These are phyloP conservation scores for Scaptomyza polygonia DNA, from an alignment of 2,888 invertebrate species.

Conservation along the genomic window DNA sequence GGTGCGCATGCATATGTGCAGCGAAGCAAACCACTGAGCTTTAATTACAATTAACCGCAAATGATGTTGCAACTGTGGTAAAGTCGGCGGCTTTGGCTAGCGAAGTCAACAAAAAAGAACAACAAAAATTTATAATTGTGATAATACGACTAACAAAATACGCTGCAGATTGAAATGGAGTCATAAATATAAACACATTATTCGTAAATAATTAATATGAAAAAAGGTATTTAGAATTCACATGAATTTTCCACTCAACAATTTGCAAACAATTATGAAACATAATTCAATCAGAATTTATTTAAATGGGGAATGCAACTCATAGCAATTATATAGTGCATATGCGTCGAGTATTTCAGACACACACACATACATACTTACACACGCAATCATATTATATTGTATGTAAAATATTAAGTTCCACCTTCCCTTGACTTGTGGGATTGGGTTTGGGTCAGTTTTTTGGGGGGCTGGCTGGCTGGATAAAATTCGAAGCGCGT, in stretches of 20 bases:
- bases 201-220: too few species aligned
- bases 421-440: not conserved
- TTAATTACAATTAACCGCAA: constrained; percentile 75
- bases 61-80: constrained; percentile 66
- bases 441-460: constrained; percentile 21
- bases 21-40: constrained; percentile 64
- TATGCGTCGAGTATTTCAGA: constrained; percentile 9
- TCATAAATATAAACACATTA: too few species aligned
- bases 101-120: constrained; percentile 9
- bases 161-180: not conserved
- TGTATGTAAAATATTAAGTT: constrained; percentile 13
- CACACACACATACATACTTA: not conserved
- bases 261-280: too few species aligned
- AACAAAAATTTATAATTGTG: constrained; percentile 9
- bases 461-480: constrained; percentile 18
- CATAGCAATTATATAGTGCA: not conserved
- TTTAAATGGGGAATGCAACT: too few species aligned
- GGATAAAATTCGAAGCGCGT: constrained; percentile 31
- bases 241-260: too few species aligned
- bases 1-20: constrained; percentile 53
- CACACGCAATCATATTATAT: constrained; percentile 1
- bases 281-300: too few species aligned
- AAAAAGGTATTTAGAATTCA: too few species aligned
- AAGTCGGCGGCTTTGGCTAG: constrained; percentile 38
- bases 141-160: not conserved